phyloP scores from a whole-genome alignment of 2,797 vertebrate species.

The Trachurus trachurus region DNA sequence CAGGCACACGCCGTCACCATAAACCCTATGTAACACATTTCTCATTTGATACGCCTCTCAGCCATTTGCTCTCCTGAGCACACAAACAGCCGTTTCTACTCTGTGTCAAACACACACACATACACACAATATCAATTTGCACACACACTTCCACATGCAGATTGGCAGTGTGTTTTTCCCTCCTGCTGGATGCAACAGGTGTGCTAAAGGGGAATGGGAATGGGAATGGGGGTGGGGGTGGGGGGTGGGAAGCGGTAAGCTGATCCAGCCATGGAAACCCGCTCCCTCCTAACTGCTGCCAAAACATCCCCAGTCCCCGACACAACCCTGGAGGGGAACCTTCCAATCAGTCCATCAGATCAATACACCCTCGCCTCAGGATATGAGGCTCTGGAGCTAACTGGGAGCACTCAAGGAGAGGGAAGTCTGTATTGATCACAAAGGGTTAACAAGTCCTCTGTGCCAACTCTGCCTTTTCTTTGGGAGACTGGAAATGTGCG shows the following conservation, averaged over 20 bases:
- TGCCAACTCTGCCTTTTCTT: conserved; percentile 49
- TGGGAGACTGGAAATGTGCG: conserved; percentile 28
- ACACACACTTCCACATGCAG: conserved; percentile 25
- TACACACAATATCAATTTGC: conserved; percentile 9
- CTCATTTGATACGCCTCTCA: conserved; percentile 74
- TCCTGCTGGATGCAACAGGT: conserved; percentile 73
- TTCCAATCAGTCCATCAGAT: conserved; percentile 79
- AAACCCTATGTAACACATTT: conserved; percentile 80
- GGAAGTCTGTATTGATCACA: conserved; percentile 74
- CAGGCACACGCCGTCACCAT: conserved; percentile 70
- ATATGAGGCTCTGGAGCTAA: conserved; percentile 74
- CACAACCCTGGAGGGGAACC: conserved; percentile 71
- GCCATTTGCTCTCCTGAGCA: conserved; percentile 68
- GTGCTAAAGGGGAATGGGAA: conserved; percentile 59
- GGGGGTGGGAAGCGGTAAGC: conserved; percentile 61
- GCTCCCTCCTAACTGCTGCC: conserved; percentile 55
- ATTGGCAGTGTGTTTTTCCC: conserved; percentile 35
- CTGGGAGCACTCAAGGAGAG: conserved; percentile 80
- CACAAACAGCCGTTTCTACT: conserved; percentile 50
- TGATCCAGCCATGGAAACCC: conserved; percentile 69
- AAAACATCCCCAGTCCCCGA: conserved; percentile 58
- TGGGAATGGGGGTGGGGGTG: conserved; percentile 44
- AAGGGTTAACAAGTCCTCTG: conserved; percentile 76
- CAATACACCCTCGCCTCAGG: conserved; percentile 78
- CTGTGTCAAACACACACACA: conserved; percentile 3